Evolutionary conservation across 2,888 invertebrate species (phyloP).

Genomic region (Pollenia angustigena): DNA sequence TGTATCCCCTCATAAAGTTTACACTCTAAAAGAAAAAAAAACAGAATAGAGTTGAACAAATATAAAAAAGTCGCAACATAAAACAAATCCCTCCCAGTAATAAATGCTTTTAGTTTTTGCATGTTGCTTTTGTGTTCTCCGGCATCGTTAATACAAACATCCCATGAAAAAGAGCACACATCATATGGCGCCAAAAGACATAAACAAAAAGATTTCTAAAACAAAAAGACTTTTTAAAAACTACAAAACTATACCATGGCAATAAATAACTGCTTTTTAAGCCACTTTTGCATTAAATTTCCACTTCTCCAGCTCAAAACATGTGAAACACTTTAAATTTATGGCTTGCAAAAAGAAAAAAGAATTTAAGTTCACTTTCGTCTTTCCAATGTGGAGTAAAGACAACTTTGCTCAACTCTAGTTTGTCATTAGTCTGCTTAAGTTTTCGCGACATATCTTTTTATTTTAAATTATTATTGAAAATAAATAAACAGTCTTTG

Average conservation of each 20-base stretch:
- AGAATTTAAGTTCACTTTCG: neutral
- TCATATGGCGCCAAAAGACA: too few relatives aligned
- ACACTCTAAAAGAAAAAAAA: too few relatives aligned
- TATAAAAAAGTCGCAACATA: slow-evolving; percentile 5
- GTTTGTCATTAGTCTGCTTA: too few relatives aligned
- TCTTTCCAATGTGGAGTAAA: neutral
- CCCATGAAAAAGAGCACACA: neutral
- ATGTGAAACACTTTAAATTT: neutral
- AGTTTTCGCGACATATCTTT: too few relatives aligned
- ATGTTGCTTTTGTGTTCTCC: neutral
- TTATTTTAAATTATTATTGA: too few relatives aligned
- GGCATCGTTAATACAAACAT: neutral
- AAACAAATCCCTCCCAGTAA: slow-evolving; percentile 30
- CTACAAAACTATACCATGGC: too few relatives aligned
- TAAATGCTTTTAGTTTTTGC: slow-evolving; percentile 8
- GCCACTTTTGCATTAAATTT: neutral
- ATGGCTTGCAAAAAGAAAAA: neutral
- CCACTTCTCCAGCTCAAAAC: neutral
- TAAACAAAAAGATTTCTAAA: too few relatives aligned
- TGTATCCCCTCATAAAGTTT: too few relatives aligned
- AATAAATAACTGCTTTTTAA: neutral
- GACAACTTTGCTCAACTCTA: neutral
- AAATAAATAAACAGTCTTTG: too few relatives aligned
- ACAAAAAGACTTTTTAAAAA: too few relatives aligned
- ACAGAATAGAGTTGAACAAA: slow-evolving; percentile 11